Conservation (phyloP, 2,113 vertebrate genomes). For the Gavialis gangeticus region DNA sequence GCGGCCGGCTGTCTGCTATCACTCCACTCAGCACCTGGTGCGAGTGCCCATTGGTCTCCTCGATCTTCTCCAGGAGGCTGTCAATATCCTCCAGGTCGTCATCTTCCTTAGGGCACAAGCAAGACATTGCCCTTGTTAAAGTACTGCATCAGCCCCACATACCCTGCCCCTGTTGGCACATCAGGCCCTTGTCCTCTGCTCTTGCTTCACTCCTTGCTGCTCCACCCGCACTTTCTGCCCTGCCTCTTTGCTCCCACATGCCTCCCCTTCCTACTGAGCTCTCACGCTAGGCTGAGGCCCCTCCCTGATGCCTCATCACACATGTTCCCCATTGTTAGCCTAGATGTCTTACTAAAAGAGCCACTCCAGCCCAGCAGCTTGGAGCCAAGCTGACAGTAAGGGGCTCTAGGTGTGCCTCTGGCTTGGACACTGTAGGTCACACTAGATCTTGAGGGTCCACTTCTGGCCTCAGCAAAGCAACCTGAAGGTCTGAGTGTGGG, state of each 20-base stretch:
- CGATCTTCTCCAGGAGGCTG: conserved; percentile 87
- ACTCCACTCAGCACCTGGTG: conserved; percentile 76
- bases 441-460: not conserved
- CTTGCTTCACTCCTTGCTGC: too few relatives aligned
- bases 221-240: too few relatives aligned
- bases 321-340: not conserved
- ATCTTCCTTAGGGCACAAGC: conserved; percentile 71
- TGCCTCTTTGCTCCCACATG: rapidly evolving
- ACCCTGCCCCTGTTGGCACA: not conserved
- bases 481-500: not conserved
- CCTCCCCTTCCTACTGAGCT: rapidly evolving
- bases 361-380: not conserved
- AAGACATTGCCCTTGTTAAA: not conserved
- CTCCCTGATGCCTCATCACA: too few relatives aligned
- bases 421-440: not conserved
- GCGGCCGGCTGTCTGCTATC: conserved; percentile 76
- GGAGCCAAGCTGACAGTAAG: not conserved
- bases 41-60: conserved; percentile 78
- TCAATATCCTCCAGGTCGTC: conserved; percentile 86
- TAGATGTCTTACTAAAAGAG: not conserved
- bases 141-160: not conserved
- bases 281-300: not conserved
- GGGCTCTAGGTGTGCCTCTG: not conserved
- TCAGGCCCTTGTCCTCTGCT: too few relatives aligned
- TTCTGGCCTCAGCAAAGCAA: not conserved